A percentile compares a stretch with the other conserved stretches of the same genome.
Conservation (phyloP, 1,140 invertebrate genomes). For the Apis mellifera region DNA sequence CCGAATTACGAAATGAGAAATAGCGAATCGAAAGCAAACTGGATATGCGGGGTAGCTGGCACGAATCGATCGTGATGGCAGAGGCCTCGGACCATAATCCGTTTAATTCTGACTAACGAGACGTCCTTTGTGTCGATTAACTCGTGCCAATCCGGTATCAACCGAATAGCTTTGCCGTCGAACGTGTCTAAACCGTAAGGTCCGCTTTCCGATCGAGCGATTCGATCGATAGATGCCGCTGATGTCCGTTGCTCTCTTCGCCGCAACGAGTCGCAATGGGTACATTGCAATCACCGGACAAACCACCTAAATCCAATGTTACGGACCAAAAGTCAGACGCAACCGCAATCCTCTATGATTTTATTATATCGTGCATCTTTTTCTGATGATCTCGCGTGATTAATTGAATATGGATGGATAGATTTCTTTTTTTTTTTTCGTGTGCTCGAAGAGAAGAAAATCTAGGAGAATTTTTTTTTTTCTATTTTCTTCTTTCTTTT, state of each 20-base stretch:
- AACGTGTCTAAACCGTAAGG: constrained; percentile 30
- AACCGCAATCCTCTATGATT: not conserved
- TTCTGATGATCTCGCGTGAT: not conserved
- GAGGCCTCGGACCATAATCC: constrained; percentile 64
- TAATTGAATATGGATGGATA: not conserved
- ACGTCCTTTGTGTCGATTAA: constrained; percentile 75
- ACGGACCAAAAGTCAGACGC: constrained; percentile 11
- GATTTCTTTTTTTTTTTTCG: not conserved
- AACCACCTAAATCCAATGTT: constrained; percentile 39
- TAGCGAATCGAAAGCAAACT: constrained; percentile 35
- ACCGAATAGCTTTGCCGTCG: constrained; percentile 41
- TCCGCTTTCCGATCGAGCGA: constrained; percentile 33
- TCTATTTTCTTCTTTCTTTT: no score
- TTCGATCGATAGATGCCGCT: constrained; percentile 35
- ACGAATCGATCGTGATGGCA: constrained; percentile 56
- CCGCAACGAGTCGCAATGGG: constrained; percentile 6
- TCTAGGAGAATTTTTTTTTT: no score
- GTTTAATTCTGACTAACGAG: constrained; percentile 74
- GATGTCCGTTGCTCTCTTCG: constrained; percentile 9
- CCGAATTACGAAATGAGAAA: constrained; percentile 55
- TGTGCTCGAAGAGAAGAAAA: no score
- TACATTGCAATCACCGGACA: constrained; percentile 30
- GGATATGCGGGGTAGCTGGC: constrained; percentile 37
- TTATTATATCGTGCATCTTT: not conserved
- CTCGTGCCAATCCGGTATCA: constrained; percentile 53